Conservation (phyloP, 2,113 vertebrate species). For the Raphicerus campestris region DNA sequence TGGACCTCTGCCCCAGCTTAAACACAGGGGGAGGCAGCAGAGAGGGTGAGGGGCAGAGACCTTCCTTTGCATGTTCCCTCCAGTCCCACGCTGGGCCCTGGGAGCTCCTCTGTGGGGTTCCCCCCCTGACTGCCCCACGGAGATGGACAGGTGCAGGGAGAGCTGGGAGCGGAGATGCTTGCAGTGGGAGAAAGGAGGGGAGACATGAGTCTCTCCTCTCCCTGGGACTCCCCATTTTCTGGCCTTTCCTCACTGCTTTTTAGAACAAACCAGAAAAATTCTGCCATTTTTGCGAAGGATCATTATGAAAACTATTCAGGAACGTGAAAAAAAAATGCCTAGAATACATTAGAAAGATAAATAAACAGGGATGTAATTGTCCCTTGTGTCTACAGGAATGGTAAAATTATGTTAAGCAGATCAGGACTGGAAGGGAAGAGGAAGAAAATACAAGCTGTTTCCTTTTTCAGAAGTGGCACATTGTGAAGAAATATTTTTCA, state of each 20-base stretch:
- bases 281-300: neutral
- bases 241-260: neutral
- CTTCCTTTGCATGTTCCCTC: neutral
- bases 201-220: neutral
- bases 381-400: neutral
- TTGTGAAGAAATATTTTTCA: neutral
- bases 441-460: neutral
- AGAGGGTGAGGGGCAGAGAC: neutral
- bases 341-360: neutral
- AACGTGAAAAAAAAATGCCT: neutral
- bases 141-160: neutral
- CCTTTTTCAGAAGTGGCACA: neutral
- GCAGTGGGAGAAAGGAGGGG: neutral
- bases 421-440: neutral
- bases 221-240: neutral
- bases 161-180: slow-evolving; percentile 54
- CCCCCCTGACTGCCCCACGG: slow-evolving; percentile 59
- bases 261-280: neutral
- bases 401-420: neutral
- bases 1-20: neutral
- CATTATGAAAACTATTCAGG: neutral
- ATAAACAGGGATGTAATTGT: neutral
- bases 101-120: neutral
- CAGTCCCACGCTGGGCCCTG: neutral
- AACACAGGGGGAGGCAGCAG: neutral